These are phyloP conservation scores for Hymenopus coronatus DNA, from an alignment of 2,888 invertebrate genomes.

Conservation along the genomic window DNA sequence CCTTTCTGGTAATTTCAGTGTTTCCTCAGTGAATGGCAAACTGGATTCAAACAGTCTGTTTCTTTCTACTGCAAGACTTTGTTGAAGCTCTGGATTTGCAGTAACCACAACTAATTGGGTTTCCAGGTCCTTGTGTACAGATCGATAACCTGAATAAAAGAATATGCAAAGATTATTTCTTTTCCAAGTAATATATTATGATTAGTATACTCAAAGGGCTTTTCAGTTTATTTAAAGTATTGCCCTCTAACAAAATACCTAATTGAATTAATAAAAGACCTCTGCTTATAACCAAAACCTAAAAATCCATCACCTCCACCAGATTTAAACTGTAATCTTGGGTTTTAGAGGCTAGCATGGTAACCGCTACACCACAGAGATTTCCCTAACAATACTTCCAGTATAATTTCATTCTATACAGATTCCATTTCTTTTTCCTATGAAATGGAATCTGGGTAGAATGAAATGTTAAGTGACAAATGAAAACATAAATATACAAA, in stretches of 20 bases:
- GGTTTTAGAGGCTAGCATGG: no score
- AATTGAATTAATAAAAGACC: neutral
- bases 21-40: constrained; percentile 45
- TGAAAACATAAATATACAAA: no score
- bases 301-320: no score
- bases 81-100: constrained; percentile 60
- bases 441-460: no score
- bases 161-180: neutral
- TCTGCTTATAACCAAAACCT: neutral
- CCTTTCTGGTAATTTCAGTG: constrained; percentile 57
- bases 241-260: neutral
- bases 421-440: no score
- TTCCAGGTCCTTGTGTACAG: constrained; percentile 89
- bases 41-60: constrained; percentile 61
- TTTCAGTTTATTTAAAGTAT: neutral
- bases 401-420: no score
- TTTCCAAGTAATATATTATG: neutral
- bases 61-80: constrained; percentile 72
- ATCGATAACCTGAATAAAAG: constrained; percentile 60
- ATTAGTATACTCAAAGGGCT: no score
- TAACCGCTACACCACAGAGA: no score
- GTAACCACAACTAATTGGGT: constrained; percentile 90
- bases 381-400: no score
- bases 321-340: no score
- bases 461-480: no score